A percentile compares a stretch with the other conserved stretches of the same genome.
These are phyloP conservation scores for Chionomys nivalis DNA, from an alignment of 2,113 vertebrate species.

Conservation along the genomic window DNA sequence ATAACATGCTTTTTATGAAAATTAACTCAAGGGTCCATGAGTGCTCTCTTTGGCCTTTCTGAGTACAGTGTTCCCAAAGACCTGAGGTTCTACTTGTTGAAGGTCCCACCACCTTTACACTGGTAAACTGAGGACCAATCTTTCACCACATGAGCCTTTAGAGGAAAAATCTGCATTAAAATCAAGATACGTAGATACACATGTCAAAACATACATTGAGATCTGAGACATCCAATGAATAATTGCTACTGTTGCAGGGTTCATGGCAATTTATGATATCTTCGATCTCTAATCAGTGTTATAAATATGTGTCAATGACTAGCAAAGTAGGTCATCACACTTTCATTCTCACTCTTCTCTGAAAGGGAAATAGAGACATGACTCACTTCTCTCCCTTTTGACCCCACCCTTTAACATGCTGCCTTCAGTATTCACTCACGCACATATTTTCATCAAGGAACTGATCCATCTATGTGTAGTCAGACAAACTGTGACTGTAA, in stretches of 20 bases:
- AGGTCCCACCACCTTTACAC: background rate
- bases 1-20: background rate
- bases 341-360: background rate
- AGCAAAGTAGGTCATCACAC: background rate
- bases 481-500: slow-evolving; percentile 22
- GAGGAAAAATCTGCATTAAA: background rate
- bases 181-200: background rate
- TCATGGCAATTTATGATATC: background rate
- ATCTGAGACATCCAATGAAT: background rate
- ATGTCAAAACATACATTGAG: background rate
- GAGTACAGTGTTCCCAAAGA: background rate
- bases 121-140: background rate
- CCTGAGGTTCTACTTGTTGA: background rate
- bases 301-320: background rate
- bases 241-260: background rate
- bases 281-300: background rate
- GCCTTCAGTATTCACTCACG: background rate
- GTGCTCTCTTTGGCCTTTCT: background rate
- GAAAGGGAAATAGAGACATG: background rate
- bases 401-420: background rate
- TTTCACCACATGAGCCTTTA: background rate
- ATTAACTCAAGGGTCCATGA: background rate
- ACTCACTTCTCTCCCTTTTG: background rate
- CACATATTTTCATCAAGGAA: background rate
- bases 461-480: slow-evolving; percentile 30